Conservation (phyloP, 2,888 invertebrate species). For the Synanthedon andrenaeformis region DNA sequence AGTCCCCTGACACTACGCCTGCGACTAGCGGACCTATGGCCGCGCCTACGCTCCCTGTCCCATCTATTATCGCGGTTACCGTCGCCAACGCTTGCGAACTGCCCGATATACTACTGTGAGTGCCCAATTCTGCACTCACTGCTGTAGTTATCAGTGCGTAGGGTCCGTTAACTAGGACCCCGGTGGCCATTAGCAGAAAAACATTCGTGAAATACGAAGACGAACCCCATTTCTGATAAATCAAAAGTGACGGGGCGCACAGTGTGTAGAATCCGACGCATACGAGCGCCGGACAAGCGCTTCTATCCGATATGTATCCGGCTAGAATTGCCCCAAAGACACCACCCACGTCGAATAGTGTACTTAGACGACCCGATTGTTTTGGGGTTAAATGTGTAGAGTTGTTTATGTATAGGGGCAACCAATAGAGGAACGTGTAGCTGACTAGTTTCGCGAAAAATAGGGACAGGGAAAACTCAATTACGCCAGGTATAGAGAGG, state of each 20-base stretch:
- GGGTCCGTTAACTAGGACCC: conserved; percentile 93
- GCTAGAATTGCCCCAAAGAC: conserved; percentile 90
- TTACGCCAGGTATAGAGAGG: conserved; percentile 88
- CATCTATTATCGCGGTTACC: conserved; percentile 98
- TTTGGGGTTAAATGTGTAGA: conserved; percentile 80
- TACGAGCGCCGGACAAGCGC: conserved; percentile 87
- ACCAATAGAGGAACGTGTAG: conserved; percentile 97
- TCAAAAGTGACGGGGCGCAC: conserved; percentile 84
- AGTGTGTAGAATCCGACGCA: conserved; percentile 84
- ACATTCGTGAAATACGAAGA: conserved; percentile 73
- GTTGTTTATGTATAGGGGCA: conserved; percentile 88
- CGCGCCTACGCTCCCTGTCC: conserved; percentile 94
- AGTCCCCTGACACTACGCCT: conserved; percentile 79
- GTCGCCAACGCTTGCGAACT: conserved; percentile 93
- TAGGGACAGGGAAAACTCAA: conserved; percentile 91
- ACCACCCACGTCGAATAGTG: conserved; percentile 90
- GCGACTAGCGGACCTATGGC: conserved; percentile 93
- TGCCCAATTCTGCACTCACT: conserved; percentile 91
- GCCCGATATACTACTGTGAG: conserved; percentile 85
- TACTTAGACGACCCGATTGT: conserved; percentile 81
- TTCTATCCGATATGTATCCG: conserved; percentile 86
- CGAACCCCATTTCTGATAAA: conserved; percentile 82
- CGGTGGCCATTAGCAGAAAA: conserved; percentile 77
- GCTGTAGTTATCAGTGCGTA: conserved; percentile 97
- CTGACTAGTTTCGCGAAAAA: conserved; percentile 97